Conservation (phyloP, 2,113 vertebrate species). For the Zosterops pallidus region DNA sequence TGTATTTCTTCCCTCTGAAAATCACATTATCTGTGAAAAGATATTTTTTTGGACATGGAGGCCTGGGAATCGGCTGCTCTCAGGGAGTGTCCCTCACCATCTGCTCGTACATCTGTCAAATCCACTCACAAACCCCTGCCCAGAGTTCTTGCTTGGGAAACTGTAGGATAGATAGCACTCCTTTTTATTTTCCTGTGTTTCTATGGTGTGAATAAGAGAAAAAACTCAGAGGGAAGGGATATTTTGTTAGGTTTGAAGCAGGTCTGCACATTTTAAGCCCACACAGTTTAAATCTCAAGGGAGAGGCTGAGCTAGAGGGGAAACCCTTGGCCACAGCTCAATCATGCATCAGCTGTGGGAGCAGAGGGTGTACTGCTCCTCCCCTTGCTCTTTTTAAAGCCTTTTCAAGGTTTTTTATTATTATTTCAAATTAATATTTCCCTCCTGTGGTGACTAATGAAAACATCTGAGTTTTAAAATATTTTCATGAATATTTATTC, state of each 20-base stretch:
- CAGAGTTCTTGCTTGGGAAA: not conserved
- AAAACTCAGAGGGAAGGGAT: not conserved
- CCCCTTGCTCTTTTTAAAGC: not conserved
- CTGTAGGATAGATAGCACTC: slow-evolving; percentile 37
- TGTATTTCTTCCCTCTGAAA: slow-evolving; percentile 44
- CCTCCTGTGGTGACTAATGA: slow-evolving; percentile 13
- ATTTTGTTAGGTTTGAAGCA: not conserved
- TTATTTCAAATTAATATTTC: slow-evolving; percentile 26
- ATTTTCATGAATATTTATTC: not conserved
- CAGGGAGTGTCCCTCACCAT: slow-evolving; percentile 46
- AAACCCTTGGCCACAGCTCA: not conserved
- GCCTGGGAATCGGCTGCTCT: slow-evolving; percentile 37
- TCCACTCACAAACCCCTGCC: slow-evolving; percentile 38
- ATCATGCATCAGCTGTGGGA: not conserved
- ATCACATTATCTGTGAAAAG: slow-evolving; percentile 28
- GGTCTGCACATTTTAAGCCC: not conserved
- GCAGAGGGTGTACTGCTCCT: not conserved
- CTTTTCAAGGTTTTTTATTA: not conserved
- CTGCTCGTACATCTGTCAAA: slow-evolving; percentile 53
- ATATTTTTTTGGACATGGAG: slow-evolving; percentile 32
- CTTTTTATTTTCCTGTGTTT: slow-evolving; percentile 3
- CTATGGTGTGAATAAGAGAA: not conserved
- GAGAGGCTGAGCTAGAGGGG: not conserved
- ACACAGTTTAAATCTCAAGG: not conserved
- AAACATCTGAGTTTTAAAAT: not conserved